Evolutionary conservation across 2,888 invertebrate species (phyloP), one percentile per base, ranked within the genome.

Genomic region (Acanthosoma haemorrhoidale): DNA sequence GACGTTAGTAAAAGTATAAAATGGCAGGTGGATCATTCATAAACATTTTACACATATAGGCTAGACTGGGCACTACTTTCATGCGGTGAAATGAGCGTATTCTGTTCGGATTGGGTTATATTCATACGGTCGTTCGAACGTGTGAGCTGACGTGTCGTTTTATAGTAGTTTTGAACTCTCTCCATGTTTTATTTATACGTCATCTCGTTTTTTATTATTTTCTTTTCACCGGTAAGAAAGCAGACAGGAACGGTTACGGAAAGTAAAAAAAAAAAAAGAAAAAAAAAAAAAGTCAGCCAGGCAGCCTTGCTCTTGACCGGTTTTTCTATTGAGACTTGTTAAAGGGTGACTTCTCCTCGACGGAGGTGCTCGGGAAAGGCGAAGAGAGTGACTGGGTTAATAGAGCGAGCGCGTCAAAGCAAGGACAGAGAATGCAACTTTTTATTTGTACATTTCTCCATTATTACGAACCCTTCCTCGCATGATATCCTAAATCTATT

Each of bases 241-340:
- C n/a, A n/a, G n/a, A n/a, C n/a, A n/a, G n/a, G n/a, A n/a, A n/a
- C n/a, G n/a, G n/a, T n/a, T n/a, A n/a, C n/a, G n/a, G n/a, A n/a
- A n/a, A n/a, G 21, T 25, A 51, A 51, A 25, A 51, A 25, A 43
- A 51, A 6, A 51, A 6, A 29, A 32, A 32, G 32, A 32, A 32
- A 51, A 51, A 51, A 41, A 41, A 25, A 25, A 51, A 18, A 25
- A 51, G 51, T 25, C 9, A 21, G 29, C 25, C 29, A 9, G n/a
- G 51, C 29, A 51, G 51, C 51, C 51, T 51, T 51, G 51, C 21
- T 51, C 51, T 25, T 51, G 51, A 51, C 51, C 51, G 51, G 51
- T 51, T 51, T 21, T 3, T 2, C 13, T 51, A 51, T 51, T 51
- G 51, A 51, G 51, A 1, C 25, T 51, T 51, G 51, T 51, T 25